A percentile compares a stretch with the other conserved stretches of the same genome.
phyloP scores from a whole-genome alignment of 2,888 invertebrate species.

The Ochropleura leucogaster region DNA sequence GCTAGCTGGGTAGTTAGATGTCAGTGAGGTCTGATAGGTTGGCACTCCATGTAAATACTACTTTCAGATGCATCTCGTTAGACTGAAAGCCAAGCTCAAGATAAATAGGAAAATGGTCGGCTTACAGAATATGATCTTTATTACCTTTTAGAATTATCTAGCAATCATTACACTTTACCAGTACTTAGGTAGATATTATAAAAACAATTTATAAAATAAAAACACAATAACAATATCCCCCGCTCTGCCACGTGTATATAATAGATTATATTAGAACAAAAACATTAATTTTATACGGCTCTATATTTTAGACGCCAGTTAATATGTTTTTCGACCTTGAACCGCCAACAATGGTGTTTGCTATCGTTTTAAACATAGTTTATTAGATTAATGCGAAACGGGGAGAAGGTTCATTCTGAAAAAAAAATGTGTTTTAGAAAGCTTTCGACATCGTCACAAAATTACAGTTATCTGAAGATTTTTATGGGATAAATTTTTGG shows the following conservation, averaged over 20 bases:
- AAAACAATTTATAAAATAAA: background rate
- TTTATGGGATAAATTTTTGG: too few species aligned
- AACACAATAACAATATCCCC: constrained; percentile 1
- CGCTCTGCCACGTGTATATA: constrained; percentile 28
- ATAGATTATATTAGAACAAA: constrained; percentile 44
- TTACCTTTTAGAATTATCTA: background rate
- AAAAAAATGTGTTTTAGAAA: too few species aligned
- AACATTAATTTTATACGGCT: constrained; percentile 43
- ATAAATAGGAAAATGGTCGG: too few species aligned
- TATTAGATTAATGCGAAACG: constrained; percentile 12
- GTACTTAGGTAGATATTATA: background rate
- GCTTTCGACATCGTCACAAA: background rate
- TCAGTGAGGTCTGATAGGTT: too few species aligned
- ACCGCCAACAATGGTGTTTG: constrained; percentile 51
- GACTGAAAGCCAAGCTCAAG: too few species aligned
- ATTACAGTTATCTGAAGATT: too few species aligned
- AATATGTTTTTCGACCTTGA: constrained; percentile 66
- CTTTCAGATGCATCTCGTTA: too few species aligned
- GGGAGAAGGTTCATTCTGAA: constrained; percentile 20
- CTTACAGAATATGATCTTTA: too few species aligned
- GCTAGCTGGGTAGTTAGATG: too few species aligned
- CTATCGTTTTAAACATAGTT: constrained; percentile 54
- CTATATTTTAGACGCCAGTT: constrained; percentile 41
- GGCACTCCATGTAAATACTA: too few species aligned
- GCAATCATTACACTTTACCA: background rate